Evolutionary conservation across 2,888 invertebrate genomes (phyloP).

Genomic region (Syritta pipiens): DNA sequence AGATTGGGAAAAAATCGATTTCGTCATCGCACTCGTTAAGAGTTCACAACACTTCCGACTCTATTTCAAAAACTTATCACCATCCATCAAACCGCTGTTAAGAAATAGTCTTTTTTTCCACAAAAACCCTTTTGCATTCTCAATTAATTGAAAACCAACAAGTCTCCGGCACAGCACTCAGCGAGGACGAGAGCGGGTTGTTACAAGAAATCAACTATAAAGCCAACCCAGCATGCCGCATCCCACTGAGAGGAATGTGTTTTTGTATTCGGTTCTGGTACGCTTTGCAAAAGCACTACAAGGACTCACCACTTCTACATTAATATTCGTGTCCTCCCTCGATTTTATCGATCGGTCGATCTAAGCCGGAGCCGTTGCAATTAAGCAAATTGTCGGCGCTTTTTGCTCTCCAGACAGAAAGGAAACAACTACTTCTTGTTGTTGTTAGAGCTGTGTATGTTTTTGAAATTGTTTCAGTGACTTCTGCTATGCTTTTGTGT

Average conservation of each 20-base stretch:
- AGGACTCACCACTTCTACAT: slow-evolving; percentile 6
- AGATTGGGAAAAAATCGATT: too few species aligned
- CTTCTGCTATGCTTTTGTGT: neutral
- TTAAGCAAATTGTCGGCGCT: slow-evolving; percentile 31
- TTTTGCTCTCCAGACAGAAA: neutral
- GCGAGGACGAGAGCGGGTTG: too few species aligned
- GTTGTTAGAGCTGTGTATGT: neutral
- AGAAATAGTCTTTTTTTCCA: too few species aligned
- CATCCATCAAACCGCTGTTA: too few species aligned
- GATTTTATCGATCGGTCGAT: slow-evolving; percentile 21
- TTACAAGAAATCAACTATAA: too few species aligned
- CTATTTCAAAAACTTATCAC: too few species aligned
- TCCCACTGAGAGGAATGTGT: neutral
- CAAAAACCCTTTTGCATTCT: too few species aligned
- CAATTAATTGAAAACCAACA: too few species aligned
- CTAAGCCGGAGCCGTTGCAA: slow-evolving; percentile 14
- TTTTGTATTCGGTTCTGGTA: neutral
- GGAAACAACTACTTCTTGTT: neutral
- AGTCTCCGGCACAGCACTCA: too few species aligned
- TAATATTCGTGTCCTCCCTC: slow-evolving; percentile 9
- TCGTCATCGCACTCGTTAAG: too few species aligned
- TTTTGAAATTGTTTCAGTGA: neutral
- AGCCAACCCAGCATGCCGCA: too few species aligned
- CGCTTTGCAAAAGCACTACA: neutral
- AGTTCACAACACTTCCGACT: too few species aligned